Conservation (phyloP, 2,113 vertebrate species). For the Heptranchias perlo region DNA sequence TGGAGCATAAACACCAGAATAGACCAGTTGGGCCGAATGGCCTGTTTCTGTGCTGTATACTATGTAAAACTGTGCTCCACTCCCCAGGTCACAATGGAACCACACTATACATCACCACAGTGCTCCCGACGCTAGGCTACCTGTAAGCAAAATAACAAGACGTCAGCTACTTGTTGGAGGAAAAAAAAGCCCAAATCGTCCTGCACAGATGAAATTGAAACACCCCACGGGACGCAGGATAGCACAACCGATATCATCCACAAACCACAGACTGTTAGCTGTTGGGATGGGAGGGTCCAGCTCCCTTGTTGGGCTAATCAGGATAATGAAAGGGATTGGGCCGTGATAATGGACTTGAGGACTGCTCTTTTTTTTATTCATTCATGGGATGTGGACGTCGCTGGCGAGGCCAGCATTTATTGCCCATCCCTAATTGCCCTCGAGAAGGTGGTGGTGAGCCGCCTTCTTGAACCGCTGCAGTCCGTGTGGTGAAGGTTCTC, state of each 20-base stretch:
- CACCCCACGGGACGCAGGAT: background rate
- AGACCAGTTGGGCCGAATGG: background rate
- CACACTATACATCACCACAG: background rate
- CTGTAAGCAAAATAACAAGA: background rate
- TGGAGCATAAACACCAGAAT: no score
- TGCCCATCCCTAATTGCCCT: no score
- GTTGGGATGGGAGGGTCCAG: no score
- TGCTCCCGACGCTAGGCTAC: background rate
- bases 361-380: no score
- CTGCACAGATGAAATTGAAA: background rate
- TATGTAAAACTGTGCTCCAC: background rate
- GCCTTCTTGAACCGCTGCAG: no score
- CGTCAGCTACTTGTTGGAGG: background rate
- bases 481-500: no score
- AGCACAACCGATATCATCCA: background rate
- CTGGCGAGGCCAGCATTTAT: no score
- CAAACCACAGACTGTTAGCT: background rate
- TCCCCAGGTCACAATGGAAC: background rate
- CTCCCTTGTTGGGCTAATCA: background rate
- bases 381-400: no score
- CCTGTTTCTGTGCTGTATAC: background rate
- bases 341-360: background rate
- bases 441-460: no score
- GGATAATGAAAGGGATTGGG: no score
- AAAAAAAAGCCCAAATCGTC: background rate